phyloP scores from a whole-genome alignment of 2,113 vertebrate genomes.

The Anguilla rostrata region DNA sequence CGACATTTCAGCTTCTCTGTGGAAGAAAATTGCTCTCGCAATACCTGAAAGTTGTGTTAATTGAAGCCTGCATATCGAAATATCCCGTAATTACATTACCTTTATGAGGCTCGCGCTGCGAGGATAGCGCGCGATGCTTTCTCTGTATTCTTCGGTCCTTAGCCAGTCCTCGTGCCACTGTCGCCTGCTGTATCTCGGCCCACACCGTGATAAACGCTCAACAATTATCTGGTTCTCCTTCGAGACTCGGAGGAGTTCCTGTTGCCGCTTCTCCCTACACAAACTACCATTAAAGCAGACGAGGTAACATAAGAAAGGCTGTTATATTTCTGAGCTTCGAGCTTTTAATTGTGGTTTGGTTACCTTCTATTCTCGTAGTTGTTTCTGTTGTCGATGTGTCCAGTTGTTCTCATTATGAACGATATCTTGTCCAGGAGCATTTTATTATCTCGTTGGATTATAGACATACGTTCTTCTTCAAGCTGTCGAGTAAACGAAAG shows the following conservation, averaged over 20 bases:
- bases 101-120: constrained; percentile 42
- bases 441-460: constrained; percentile 67
- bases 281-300: constrained; percentile 51
- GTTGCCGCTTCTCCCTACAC: constrained; percentile 56
- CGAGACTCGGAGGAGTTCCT: constrained; percentile 57
- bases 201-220: constrained; percentile 59
- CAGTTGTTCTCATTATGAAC: constrained; percentile 63
- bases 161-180: constrained; percentile 69
- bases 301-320: neutral
- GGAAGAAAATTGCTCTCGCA: neutral
- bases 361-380: constrained; percentile 63
- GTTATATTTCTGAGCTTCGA: neutral
- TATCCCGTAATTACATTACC: constrained; percentile 32
- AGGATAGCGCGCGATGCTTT: constrained; percentile 57
- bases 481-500: constrained; percentile 37
- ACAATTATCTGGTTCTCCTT: constrained; percentile 63
- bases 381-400: constrained; percentile 61
- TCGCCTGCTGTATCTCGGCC: constrained; percentile 55
- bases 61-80: neutral
- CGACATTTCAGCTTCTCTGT: neutral
- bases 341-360: neutral
- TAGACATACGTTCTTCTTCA: constrained; percentile 58
- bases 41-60: neutral
- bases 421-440: constrained; percentile 70
- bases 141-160: constrained; percentile 54